Evolutionary conservation across 2,888 invertebrate genomes (phyloP), one percentile per base, ranked within the genome.

Genomic region (Hypercompe scribonia): DNA sequence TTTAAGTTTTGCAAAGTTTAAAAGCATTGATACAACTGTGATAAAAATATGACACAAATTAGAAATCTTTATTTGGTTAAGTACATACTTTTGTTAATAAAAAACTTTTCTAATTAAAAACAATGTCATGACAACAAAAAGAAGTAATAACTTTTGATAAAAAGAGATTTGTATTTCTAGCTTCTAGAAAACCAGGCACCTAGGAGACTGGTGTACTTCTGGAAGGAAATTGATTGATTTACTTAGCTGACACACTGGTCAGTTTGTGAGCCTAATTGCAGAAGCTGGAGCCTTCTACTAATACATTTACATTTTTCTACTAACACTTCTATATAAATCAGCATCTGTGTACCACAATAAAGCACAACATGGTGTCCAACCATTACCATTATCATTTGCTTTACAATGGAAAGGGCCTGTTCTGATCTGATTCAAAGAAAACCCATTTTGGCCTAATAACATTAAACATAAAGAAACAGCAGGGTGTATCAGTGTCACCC

Each of bases 361-460:
- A 91, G 89, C 93, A 87, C 95, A 90, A 92, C 94, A 92, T 94
- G 95, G 91, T 91, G 92, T 92, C 92, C 89, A 76, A 86, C 89
- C 88, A 93, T 94, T 90, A 93, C 92, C 93, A 93, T 94, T 92
- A 94, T 92, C 94, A 93, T 95, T 95, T 92, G 93, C 91, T 90
- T 91, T 87, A 94, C 93, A 94, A 95, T 93, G 92, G 91, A 89
- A 87, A 89, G 88, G 86, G 80, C 89, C 89, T 88, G 90, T 90
- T 87, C 89, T 87, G 90, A 89, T 90, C 88, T 89, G 90, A 92
- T 92, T 89, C 91, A 91, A 90, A 90, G 87, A 87, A 89, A 87
- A 86, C 89, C 92, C 92, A 93, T 93, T 93, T 88, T 87, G 90
- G 88, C 88, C 91, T 89, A 93, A 95, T 95, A 94, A 93, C 90